Evolutionary conservation across 2,797 vertebrate species (phyloP).

Genomic region (Cottoperca gobio): DNA sequence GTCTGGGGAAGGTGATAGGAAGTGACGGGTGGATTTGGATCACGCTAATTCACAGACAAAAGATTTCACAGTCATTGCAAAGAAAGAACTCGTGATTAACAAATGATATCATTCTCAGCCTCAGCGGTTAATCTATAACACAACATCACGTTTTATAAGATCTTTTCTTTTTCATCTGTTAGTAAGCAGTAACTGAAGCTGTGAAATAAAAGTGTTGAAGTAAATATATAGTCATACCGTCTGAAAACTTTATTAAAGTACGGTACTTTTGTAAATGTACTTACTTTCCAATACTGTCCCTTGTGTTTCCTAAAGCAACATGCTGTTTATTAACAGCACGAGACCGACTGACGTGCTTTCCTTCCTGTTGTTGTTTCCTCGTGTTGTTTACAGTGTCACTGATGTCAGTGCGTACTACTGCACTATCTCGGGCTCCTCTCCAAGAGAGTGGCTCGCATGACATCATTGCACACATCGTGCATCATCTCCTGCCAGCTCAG

Average conservation of each 20-base stretch:
- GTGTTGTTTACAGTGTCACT: constrained; percentile 61
- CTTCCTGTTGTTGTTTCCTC: constrained; percentile 44
- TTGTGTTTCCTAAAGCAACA: not conserved
- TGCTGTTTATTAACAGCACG: not conserved
- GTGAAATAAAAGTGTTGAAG: not conserved
- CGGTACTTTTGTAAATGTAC: not conserved
- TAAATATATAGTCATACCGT: not conserved
- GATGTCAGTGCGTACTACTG: constrained; percentile 46
- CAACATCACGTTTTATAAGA: not conserved
- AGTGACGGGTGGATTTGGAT: constrained; percentile 24
- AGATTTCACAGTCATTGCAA: not conserved
- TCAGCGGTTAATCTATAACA: not conserved
- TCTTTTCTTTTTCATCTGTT: not conserved
- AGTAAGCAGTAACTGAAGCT: not conserved
- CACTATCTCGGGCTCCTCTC: constrained; percentile 56
- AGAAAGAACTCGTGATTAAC: not conserved
- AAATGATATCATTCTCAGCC: not conserved
- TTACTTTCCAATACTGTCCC: no score
- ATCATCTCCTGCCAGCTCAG: constrained; percentile 52
- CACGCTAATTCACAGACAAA: constrained; percentile 13
- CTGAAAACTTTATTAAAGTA: not conserved
- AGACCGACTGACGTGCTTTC: constrained; percentile 20
- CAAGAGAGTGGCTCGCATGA: constrained; percentile 48
- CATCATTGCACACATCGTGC: constrained; percentile 63
- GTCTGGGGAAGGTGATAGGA: constrained; percentile 4